Base-by-base conservation (phyloP, 2,888 invertebrate genomes). In the Stegana nigrithorax region DNA sequence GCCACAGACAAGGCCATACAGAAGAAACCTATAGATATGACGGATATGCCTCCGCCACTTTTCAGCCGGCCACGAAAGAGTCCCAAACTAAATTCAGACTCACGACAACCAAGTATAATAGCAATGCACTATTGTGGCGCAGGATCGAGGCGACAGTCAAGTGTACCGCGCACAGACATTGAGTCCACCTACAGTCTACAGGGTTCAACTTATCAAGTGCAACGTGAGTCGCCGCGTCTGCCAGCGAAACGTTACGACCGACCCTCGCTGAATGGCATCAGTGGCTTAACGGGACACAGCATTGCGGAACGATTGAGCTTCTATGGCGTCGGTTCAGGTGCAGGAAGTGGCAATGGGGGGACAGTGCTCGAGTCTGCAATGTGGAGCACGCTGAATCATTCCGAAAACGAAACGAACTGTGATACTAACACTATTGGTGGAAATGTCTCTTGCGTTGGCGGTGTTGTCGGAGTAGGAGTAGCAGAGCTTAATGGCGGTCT, bases 1-100 rank as follows among this genome's bases (percentile, higher is more conserved):
- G 94, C 94, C 8, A 93, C 91, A 2, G 94, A 94, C 66, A 90
- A 90, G 70, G 94, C 95, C 36, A 91, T 95, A 63, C 93, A 93
- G 79, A 91, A 91, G 83, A 87, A 93, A 73, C 89, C 90, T 56
- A 90, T 91, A 42, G 92, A 93, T 75, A 87, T 91, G 67, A 90
- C 89, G 58, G 92, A 93, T 70, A 83, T 90, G 70, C 91, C 93
- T 5, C 91, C 93, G 12, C 95, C 94, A 0, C 84, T 95, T 50
- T 95, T 95, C 84, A 93, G 94, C 79, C 89, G 94, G 42, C 94
- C 94, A 27, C 88, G 93, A 21, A 88, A 91, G 69, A 93, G 93
- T 83, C 94, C 94, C 0, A 90, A 93, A 72, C 85, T 93, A 64
- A 89, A 91, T 59, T 87, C 88, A n/a, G 93, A 93, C 72, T 93